Evolutionary conservation across 1,140 invertebrate genomes (phyloP), one percentile per base, ranked within the genome.

Genomic region (Stegodyphus mimosarum): DNA sequence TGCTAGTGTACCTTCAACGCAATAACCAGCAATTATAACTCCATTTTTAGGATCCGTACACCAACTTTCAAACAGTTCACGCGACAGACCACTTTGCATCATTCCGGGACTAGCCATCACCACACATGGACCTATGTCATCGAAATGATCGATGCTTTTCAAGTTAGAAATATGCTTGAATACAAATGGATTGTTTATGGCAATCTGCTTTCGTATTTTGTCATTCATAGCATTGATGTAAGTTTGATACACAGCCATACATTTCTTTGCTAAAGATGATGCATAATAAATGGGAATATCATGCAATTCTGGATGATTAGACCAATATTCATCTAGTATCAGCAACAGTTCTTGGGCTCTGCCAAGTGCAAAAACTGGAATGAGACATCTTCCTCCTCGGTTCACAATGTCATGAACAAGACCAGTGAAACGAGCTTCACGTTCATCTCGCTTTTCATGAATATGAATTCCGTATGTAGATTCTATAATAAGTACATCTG

Each of bases 161-260:
- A 99, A 91, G 91, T 99, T 99, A 7, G 97, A 98, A 87, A 99
- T 99, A 89, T 99, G 98, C 89, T 98, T 96, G 91, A 99, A 99
- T 4, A 99, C 96, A 91, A 99, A 99, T 1, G 99, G 99, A 92
- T 99, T 99, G 90, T 98, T 99, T 53, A 99, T 95, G 0, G 97
- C 96, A 88, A 99, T 99, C 91, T 99, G 98, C 7, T 97, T 91
- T 18, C 95, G 93, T 88, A 99, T 99, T 89, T 95, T 95, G 88
- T 99, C 97, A 90, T 99, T 99, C 99, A 99, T 99, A 0, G 98
- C 98, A 91, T 99, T 99, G 0, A 99, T 95, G 90, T 99, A 99
- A 0, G 98, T 99, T 91, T 99, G 98, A 92, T 99, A 99, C 0
- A 99, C 98, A 83, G 97, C 96, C 98, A 99, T 99, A 90, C 99